Evolutionary conservation across 2,888 invertebrate species (phyloP), one percentile per base, ranked within the genome.

Genomic region (Trissoscelio sp.): DNA sequence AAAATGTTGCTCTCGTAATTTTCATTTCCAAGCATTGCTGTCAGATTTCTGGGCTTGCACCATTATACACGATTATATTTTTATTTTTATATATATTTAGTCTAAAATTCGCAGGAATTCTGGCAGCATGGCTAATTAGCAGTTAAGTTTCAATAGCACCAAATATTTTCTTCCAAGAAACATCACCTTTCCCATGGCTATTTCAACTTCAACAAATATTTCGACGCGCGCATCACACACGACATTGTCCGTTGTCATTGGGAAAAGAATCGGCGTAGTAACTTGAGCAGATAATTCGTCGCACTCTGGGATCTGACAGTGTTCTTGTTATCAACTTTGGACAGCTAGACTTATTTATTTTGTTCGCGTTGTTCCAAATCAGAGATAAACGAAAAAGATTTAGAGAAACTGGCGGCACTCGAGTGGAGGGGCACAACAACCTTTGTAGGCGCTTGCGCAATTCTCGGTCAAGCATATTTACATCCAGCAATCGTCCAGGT

Each of bases 141-240:
- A 6, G 14, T 24, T 20, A n/a, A 20, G n/a, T n/a, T 37, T 62
- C n/a, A 51, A 46, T 67, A 67, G 67, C 75, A 77, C 69, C 69
- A 69, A 67, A 44, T 60, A 5, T 11, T 44, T 14, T 31, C 46
- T 39, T 16, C 73, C 66, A 55, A 74, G 81, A 66, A 20, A 39
- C 51, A 18, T 22, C 39, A 20, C 9, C 7, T 14, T 75, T 51
- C 37, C 48, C 78, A 64, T 53, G 80, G 64, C 78, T 78, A 48
- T 83, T 82, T 84, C 83, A 84, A 86, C 85, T 86, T 87, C 83
- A 88, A 88, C 87, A 88, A 88, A 83, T 85, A 82, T 85, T 75
- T 85, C 83, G 85, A 85, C 84, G 83, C 80, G 64, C 79, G 80
- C 57, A 75, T 81, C 77, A 74, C 62, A 53, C 78, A 11, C 58